Evolutionary conservation across 2,888 invertebrate species (phyloP).

Genomic region (Acanthosepion lycidas): DNA sequence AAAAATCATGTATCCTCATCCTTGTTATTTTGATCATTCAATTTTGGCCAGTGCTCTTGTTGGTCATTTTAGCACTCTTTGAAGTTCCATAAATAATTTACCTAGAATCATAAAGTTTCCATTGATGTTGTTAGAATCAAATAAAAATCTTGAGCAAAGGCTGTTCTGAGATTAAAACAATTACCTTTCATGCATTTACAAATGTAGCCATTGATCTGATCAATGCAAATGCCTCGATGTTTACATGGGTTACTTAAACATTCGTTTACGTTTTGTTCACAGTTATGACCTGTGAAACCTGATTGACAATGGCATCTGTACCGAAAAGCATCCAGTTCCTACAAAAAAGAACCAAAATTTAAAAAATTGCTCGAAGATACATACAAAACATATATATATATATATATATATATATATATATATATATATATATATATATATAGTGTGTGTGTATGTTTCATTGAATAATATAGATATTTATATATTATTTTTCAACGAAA

Average conservation of each 20-base stretch:
- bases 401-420: too few species aligned
- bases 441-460: too few species aligned
- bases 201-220: conserved; percentile 87
- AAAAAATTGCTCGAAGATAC: background rate
- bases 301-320: conserved; percentile 91
- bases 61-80: too few species aligned
- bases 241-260: conserved; percentile 89
- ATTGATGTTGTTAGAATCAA: too few species aligned
- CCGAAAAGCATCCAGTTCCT: background rate
- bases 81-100: too few species aligned
- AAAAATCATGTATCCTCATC: too few species aligned
- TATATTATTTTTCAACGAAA: too few species aligned
- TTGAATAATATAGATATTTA: too few species aligned
- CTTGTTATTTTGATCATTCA: too few species aligned
- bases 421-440: too few species aligned
- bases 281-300: conserved; percentile 92
- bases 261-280: conserved; percentile 90
- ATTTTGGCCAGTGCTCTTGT: too few species aligned
- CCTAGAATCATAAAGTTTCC: too few species aligned
- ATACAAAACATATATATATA: background rate
- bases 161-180: conserved; percentile 69
- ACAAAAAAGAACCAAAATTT: background rate
- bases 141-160: background rate
- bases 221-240: conserved; percentile 91
- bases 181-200: conserved; percentile 93